Evolutionary conservation across 2,888 invertebrate genomes (phyloP).

Genomic region (Hartigia nigra): DNA sequence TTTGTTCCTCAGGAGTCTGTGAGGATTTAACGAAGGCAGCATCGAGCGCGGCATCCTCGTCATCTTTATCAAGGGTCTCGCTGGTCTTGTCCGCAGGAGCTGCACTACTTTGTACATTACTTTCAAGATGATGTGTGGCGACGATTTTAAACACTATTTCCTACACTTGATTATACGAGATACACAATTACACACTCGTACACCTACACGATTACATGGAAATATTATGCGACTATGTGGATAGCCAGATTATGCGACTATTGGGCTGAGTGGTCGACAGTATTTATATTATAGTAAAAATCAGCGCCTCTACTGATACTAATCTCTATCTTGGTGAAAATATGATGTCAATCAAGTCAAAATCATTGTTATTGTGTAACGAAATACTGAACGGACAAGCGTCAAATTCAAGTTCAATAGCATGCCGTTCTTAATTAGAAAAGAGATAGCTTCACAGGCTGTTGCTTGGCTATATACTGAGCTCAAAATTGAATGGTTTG

Average conservation of each 20-base stretch:
- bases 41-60: slow-evolving; percentile 56
- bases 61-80: slow-evolving; percentile 53
- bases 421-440: slow-evolving; percentile 24
- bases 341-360: slow-evolving; percentile 15
- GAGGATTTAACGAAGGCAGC: slow-evolving; percentile 59
- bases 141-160: slow-evolving; percentile 11
- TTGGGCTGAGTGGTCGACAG: slow-evolving; percentile 1
- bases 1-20: slow-evolving; percentile 55
- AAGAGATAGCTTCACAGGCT: slow-evolving; percentile 11
- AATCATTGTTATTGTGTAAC: slow-evolving; percentile 30
- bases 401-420: slow-evolving; percentile 34
- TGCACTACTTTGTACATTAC: slow-evolving; percentile 44
- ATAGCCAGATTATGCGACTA: not conserved
- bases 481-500: not conserved
- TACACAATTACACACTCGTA: slow-evolving; percentile 4
- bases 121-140: slow-evolving; percentile 61
- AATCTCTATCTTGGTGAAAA: slow-evolving; percentile 13
- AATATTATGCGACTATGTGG: slow-evolving; percentile 10
- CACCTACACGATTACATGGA: slow-evolving; percentile 15
- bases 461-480: not conserved
- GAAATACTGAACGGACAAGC: slow-evolving; percentile 15
- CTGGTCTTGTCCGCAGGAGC: slow-evolving; percentile 44
- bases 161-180: not conserved
- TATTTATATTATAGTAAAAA: not conserved
- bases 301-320: not conserved